phyloP scores from a whole-genome alignment of 2,113 vertebrate genomes.

The Cebidichthys violaceus region DNA sequence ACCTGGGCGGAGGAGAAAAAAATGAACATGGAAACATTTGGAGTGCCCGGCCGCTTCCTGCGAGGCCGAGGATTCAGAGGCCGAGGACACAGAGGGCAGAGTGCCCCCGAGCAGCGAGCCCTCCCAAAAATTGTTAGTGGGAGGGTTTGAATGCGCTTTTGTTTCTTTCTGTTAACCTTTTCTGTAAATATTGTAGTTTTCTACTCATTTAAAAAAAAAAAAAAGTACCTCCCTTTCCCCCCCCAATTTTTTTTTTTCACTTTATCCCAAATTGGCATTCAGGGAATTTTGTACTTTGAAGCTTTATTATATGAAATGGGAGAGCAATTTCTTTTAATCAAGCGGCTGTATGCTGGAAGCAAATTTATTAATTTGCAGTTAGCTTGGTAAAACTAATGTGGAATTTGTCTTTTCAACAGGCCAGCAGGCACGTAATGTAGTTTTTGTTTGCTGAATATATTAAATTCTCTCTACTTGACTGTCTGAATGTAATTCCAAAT shows the following conservation, averaged over 20 bases:
- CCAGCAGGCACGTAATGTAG: neutral
- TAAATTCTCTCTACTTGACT: constrained; percentile 14
- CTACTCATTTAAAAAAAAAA: constrained; percentile 68
- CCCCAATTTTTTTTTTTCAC: neutral
- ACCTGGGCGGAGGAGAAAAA: constrained; percentile 98
- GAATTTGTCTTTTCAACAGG: constrained; percentile 26
- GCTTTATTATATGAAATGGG: constrained; percentile 36
- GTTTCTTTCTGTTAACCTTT: constrained; percentile 20
- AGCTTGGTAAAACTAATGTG: constrained; percentile 20
- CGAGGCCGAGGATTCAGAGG: constrained; percentile 91
- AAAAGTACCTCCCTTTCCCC: constrained; percentile 31
- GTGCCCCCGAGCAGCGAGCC: constrained; percentile 78
- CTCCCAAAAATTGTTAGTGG: constrained; percentile 90
- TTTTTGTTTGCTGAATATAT: constrained; percentile 15
- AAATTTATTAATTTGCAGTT: constrained; percentile 20
- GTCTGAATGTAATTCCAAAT: constrained; percentile 25
- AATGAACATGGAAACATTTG: constrained; percentile 96
- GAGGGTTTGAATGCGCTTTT: constrained; percentile 79
- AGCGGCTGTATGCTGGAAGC: constrained; percentile 44
- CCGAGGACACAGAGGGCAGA: constrained; percentile 87
- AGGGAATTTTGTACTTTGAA: constrained; percentile 34
- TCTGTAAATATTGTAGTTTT: constrained; percentile 74
- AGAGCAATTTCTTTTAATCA: constrained; percentile 56
- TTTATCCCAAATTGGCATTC: constrained; percentile 27
- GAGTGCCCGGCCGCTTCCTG: constrained; percentile 92